Evolutionary conservation across 1,140 invertebrate genomes (phyloP).

Genomic region (Orchesella cincta): DNA sequence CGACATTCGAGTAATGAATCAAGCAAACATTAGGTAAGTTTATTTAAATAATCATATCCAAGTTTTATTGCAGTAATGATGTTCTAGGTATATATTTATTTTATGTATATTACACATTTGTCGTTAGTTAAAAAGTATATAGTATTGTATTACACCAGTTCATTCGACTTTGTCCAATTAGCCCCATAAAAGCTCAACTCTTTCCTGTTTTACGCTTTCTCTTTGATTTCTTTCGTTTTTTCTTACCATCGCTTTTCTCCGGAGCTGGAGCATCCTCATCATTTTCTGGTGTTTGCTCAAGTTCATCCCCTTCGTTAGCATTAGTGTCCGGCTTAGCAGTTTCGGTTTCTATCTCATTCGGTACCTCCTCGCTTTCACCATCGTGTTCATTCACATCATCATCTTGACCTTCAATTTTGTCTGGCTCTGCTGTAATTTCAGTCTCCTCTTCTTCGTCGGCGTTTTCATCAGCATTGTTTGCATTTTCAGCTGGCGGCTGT

Average conservation of each 20-base stretch:
- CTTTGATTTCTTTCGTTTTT: conserved; percentile 5
- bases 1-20: too few species aligned
- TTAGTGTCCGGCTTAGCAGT: neutral
- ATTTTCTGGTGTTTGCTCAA: neutral
- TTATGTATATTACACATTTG: too few species aligned
- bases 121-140: too few species aligned
- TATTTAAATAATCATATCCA: too few species aligned
- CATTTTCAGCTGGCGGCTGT: neutral
- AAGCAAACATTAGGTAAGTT: too few species aligned
- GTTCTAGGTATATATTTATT: too few species aligned
- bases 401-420: neutral
- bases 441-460: neutral
- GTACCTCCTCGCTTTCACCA: neutral
- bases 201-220: neutral
- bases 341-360: neutral
- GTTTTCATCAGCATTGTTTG: neutral
- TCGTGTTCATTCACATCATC: neutral
- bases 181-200: too few species aligned
- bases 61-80: too few species aligned
- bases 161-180: too few species aligned
- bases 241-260: neutral
- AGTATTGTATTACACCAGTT: too few species aligned
- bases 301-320: neutral
- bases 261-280: neutral
- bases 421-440: neutral